phyloP scores from a whole-genome alignment of 2,113 vertebrate genomes.

The Dromiciops gliroides region DNA sequence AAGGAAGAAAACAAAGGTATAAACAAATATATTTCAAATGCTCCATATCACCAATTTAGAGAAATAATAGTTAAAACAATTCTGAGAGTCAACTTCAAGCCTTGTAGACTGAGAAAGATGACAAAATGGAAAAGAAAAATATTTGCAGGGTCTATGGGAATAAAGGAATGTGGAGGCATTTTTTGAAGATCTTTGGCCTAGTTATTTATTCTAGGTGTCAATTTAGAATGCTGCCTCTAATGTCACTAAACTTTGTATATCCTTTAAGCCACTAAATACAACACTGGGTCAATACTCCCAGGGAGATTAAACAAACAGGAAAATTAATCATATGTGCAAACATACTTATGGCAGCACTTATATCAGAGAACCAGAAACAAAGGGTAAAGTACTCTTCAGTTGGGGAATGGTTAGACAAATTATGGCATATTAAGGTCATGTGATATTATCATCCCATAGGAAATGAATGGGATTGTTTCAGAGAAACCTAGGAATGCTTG shows the following conservation, averaged over 20 bases:
- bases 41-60: background rate
- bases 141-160: background rate
- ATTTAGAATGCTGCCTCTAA: background rate
- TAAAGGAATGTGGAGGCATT: background rate
- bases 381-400: background rate
- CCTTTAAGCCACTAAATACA: background rate
- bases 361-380: background rate
- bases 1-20: background rate
- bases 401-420: background rate
- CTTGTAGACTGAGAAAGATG: background rate
- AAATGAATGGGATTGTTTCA: background rate
- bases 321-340: background rate
- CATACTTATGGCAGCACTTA: background rate
- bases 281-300: background rate
- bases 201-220: background rate
- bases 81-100: background rate
- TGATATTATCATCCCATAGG: background rate
- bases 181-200: background rate
- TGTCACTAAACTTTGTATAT: background rate
- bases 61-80: background rate
- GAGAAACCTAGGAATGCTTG: background rate
- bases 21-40: background rate
- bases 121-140: background rate
- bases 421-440: background rate
- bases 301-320: background rate